Evolutionary conservation across 1,140 invertebrate species (phyloP), one percentile per base, ranked within the genome.

Genomic region (Eriocheir sinensis): DNA sequence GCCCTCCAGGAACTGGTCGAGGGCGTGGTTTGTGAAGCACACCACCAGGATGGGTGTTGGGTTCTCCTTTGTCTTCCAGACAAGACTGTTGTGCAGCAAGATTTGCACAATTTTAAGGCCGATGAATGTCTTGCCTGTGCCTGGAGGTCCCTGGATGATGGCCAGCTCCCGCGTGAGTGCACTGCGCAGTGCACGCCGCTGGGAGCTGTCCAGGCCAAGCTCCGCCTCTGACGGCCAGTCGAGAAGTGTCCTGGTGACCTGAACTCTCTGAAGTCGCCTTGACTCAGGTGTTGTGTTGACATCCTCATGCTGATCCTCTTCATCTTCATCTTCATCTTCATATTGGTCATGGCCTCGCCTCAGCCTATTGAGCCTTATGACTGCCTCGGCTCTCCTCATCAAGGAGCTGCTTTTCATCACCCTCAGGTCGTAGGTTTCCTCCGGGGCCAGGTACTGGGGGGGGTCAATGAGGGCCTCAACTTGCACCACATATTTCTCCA

Each of bases 1-100:
- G 34, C 98, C 98, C 96, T 98, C 97, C n/a, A 99, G 96, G 97
- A 99, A 99, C 96, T 99, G 98, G 97, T 99, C 98, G 2, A 99
- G 96, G 0, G 98, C 98, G 96, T 99, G 98, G 96, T 99, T 99
- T 0, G 98, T 99, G 95, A 98, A 98, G 96, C 98, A 98, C 34
- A 99, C 97, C 17, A 99, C 97, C 2, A 99, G 96, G 92, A 99
- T 98, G 4, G 98, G 98, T n/a, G 72, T 93, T 30, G 86, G 60
- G 38, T 90, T 17, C n/a, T 91, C 4, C 60, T 91, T 9, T 81
- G n/a, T 21, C 41, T 95, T 92, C 95, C 95, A 96, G 40, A 34
- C 96, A 96, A 95, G 41, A 79, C 81, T 93, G 96, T 98, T 98
- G 40, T 97, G 80, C 15, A 98, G 96, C 12, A 98, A 96, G 2